phyloP scores from a whole-genome alignment of 2,113 vertebrate species.

The Alligator mississippiensis region DNA sequence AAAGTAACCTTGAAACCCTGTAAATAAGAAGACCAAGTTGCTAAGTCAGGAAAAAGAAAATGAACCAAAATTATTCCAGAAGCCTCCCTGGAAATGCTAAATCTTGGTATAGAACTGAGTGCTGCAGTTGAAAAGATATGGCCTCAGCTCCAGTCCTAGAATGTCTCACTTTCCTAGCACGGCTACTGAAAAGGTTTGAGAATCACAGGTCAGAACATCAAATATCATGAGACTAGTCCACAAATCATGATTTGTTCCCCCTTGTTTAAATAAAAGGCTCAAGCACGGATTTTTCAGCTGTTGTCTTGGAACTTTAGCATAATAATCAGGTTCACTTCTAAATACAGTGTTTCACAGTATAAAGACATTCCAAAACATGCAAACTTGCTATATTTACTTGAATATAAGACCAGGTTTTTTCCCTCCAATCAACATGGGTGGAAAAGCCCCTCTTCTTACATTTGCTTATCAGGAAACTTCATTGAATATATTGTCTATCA shows the following conservation, averaged over 20 bases:
- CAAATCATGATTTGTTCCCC: neutral
- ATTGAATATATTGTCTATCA: no score
- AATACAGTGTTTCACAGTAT: neutral
- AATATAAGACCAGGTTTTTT: no score
- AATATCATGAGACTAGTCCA: neutral
- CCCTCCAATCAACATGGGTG: no score
- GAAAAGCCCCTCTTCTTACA: no score
- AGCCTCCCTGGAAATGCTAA: neutral
- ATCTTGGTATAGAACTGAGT: neutral
- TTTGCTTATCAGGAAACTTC: no score
- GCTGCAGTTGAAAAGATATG: neutral
- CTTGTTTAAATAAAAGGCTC: neutral
- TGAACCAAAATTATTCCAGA: neutral
- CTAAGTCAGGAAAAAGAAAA: neutral
- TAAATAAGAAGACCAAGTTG: neutral
- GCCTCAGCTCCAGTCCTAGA: neutral
- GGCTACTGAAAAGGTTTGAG: neutral
- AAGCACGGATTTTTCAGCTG: neutral
- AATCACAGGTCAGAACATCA: neutral
- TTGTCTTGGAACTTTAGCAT: neutral
- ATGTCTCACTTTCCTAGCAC: neutral
- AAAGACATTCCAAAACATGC: neutral
- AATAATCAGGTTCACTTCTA: neutral
- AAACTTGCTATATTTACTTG: no score
- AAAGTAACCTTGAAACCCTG: neutral